A percentile compares a stretch with the other conserved stretches of the same genome.
phyloP scores from a whole-genome alignment of 2,888 invertebrate species.

The Baccha elongata region DNA sequence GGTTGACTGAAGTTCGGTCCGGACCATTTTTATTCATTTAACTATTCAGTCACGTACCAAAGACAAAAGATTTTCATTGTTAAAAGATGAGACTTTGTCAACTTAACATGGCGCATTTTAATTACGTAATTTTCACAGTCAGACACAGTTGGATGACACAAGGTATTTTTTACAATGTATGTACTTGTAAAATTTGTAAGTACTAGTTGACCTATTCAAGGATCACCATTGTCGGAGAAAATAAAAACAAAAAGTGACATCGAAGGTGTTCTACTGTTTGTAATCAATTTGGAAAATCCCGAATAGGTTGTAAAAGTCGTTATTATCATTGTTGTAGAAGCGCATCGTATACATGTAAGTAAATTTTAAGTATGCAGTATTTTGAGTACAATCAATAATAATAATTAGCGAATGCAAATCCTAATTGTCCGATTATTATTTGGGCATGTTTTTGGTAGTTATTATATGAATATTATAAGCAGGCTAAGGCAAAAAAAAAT shows the following conservation, averaged over 20 bases:
- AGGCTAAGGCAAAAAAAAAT: too few species aligned
- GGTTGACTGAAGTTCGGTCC: slow-evolving; percentile 29
- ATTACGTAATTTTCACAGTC: slow-evolving; percentile 20
- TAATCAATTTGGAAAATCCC: slow-evolving; percentile 33
- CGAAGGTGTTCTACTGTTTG: slow-evolving; percentile 23
- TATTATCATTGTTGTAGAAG: background rate
- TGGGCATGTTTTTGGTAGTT: too few species aligned
- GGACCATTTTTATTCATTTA: slow-evolving; percentile 25
- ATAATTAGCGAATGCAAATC: too few species aligned
- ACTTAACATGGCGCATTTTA: background rate
- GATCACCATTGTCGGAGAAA: slow-evolving; percentile 1
- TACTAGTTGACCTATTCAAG: slow-evolving; percentile 8
- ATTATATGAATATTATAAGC: too few species aligned
- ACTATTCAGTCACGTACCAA: slow-evolving; percentile 51
- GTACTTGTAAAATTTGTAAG: background rate
- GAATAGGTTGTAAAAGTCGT: background rate
- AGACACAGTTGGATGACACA: slow-evolving; percentile 9
- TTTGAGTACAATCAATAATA: too few species aligned
- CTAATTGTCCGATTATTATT: too few species aligned
- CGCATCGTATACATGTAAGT: background rate
- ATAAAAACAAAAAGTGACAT: slow-evolving; percentile 12
- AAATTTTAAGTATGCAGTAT: too few species aligned
- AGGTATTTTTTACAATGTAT: background rate
- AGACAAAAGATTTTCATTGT: slow-evolving; percentile 52
- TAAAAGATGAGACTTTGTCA: slow-evolving; percentile 22